These are phyloP conservation scores for Battus philenor DNA, from an alignment of 1,140 invertebrate genomes.

Conservation along the genomic window DNA sequence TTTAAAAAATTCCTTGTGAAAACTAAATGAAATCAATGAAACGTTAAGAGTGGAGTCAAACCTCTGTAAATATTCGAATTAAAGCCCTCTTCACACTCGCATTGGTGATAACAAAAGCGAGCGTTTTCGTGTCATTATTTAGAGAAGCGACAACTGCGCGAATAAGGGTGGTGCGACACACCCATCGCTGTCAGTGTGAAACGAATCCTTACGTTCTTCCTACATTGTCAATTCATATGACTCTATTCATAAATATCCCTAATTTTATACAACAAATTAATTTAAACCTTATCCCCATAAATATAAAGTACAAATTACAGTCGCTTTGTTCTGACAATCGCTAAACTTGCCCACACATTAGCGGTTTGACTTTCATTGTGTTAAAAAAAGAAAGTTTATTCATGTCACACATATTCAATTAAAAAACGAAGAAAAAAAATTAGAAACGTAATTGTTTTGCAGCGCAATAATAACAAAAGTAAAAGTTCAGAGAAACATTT, in stretches of 20 bases:
- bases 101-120: slow-evolving; percentile 17
- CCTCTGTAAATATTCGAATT: too few relatives aligned
- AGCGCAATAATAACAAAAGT: too few relatives aligned
- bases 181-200: slow-evolving; percentile 50
- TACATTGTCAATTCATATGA: slow-evolving; percentile 38
- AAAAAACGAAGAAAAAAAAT: too few relatives aligned
- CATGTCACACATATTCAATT: too few relatives aligned
- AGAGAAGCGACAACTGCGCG: slow-evolving; percentile 25
- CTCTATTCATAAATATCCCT: slow-evolving; percentile 29
- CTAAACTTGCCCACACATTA: slow-evolving; percentile 66
- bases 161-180: slow-evolving; percentile 39
- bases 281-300: slow-evolving; percentile 2
- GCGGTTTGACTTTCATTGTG: slow-evolving; percentile 50
- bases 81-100: too few relatives aligned
- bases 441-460: too few relatives aligned
- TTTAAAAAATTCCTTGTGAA: too few relatives aligned
- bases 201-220: slow-evolving; percentile 62
- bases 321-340: slow-evolving; percentile 56
- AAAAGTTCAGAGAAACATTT: too few relatives aligned
- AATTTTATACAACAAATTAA: neutral
- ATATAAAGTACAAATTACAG: slow-evolving; percentile 20
- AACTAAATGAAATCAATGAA: too few relatives aligned
- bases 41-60: too few relatives aligned
- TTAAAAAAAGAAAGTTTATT: too few relatives aligned
- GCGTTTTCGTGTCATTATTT: slow-evolving; percentile 13